Base-by-base conservation (phyloP, 1,140 invertebrate species). In the Parasteatoda tepidariorum region DNA sequence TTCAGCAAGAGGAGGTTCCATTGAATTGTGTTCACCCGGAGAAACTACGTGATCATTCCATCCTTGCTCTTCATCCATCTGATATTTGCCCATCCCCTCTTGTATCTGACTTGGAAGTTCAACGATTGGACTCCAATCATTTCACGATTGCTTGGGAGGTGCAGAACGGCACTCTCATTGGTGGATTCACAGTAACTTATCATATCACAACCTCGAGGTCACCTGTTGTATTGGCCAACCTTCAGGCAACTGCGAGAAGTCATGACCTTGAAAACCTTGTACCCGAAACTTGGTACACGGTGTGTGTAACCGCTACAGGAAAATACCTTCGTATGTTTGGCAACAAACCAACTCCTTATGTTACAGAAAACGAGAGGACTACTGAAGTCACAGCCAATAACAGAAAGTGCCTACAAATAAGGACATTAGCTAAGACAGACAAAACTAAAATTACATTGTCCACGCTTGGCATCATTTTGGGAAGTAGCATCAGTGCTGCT, bases 131-230 rank as follows among this genome's bases (percentile, higher is more conserved):
- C 88, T 94, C 94, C 2, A 95, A 94, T 88, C 95, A 94, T 22
- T 92, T 96, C 38, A 90, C 95, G 70, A 93, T 96, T 13, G 93
- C 94, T 64, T 97, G 95, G 95, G 94, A 96, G 88, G 95, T 94
- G 85, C 92, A 95, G 85, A 96, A 97, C 90, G 94, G 95, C 88
- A 94, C 93, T 15, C 93, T 94, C 26, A 91, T 97, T 74, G 93
- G 93, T 85, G 95, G 95, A 71, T 97, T 95, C 88, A 93, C 94
- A 90, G 93, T 97, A 85, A 93, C 93, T 83, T 96, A 96, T 90
- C 94, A 95, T 87, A 92, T 93, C 30, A 86, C 85, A 5, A 76
- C 91, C 93, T 85, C 93, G 94, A 87, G 81, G 15, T 66, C 81
- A 15, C 81, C 81, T 2, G 81, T 83, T 5, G 70, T 83, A 15